Percentiles rank a stretch among this genome's conserved stretches.
These are phyloP conservation scores for Noturus placidus DNA, from an alignment of 2,113 vertebrate genomes.

Conservation along the genomic window DNA sequence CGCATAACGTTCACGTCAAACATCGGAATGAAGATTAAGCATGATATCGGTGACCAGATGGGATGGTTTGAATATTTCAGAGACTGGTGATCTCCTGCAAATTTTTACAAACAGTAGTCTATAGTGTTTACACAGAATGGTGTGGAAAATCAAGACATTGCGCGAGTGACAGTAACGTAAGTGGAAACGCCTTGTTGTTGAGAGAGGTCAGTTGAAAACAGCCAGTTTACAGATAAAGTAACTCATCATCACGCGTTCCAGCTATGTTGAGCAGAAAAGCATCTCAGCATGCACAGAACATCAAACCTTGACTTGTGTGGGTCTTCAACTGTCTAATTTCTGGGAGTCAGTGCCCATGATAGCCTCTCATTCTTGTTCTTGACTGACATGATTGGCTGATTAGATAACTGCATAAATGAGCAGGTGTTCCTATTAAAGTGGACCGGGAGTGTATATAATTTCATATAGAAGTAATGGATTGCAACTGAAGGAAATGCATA, in stretches of 20 bases:
- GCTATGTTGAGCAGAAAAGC: neutral
- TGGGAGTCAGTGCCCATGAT: neutral
- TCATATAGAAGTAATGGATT: conserved; percentile 17
- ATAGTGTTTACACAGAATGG: neutral
- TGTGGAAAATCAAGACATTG: neutral
- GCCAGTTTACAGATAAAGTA: neutral
- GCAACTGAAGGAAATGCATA: conserved; percentile 35
- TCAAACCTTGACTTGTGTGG: neutral
- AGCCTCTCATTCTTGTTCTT: neutral
- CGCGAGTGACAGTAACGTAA: neutral
- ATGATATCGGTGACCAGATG: neutral
- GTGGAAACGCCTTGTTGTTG: neutral
- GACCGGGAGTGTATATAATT: neutral
- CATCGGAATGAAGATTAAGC: neutral
- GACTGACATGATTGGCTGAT: neutral
- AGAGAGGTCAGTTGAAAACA: neutral
- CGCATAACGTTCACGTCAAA: neutral
- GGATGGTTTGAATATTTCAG: neutral
- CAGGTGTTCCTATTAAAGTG: neutral
- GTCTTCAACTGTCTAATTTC: no score
- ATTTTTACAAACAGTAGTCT: neutral
- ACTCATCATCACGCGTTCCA: neutral
- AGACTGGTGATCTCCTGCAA: no score
- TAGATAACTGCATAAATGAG: neutral
- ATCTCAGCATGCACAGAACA: neutral